These are phyloP conservation scores for Ceraclea dissimilis DNA, from an alignment of 2,888 invertebrate species.

Conservation along the genomic window DNA sequence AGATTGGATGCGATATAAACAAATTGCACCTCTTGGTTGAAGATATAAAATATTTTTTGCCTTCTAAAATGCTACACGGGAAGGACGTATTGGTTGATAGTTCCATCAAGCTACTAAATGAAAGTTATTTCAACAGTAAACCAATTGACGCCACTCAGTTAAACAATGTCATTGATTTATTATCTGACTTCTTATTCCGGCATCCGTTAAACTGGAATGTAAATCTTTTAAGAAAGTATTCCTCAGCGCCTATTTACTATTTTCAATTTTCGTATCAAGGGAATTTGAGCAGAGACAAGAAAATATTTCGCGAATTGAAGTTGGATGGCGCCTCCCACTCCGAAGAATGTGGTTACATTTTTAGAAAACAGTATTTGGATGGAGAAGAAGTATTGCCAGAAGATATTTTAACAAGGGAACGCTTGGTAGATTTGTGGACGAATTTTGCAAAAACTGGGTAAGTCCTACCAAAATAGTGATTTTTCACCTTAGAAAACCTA, in stretches of 20 bases:
- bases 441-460: constrained; percentile 19
- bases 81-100: background rate
- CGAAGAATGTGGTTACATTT: constrained; percentile 28
- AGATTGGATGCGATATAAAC: constrained; percentile 23
- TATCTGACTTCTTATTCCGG: constrained; percentile 27
- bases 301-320: constrained; percentile 14
- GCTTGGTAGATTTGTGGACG: constrained; percentile 16
- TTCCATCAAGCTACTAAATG: constrained; percentile 21
- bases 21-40: constrained; percentile 20
- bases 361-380: constrained; percentile 18
- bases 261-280: constrained; percentile 27
- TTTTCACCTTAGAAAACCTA: background rate
- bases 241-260: constrained; percentile 23
- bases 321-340: constrained; percentile 25
- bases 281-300: constrained; percentile 24
- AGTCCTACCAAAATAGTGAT: too few relatives aligned
- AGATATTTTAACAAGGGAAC: constrained; percentile 5
- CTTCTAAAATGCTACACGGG: constrained; percentile 17
- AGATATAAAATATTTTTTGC: constrained; percentile 29
- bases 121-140: constrained; percentile 29
- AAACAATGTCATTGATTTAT: constrained; percentile 22
- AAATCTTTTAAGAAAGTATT: constrained; percentile 13
- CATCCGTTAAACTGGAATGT: constrained; percentile 25
- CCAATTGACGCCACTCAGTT: constrained; percentile 15
- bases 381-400: background rate